Percentiles rank a stretch among this genome's conserved stretches.
Conservation (phyloP, 2,888 invertebrate genomes). For the Erpobdella octoculata region DNA sequence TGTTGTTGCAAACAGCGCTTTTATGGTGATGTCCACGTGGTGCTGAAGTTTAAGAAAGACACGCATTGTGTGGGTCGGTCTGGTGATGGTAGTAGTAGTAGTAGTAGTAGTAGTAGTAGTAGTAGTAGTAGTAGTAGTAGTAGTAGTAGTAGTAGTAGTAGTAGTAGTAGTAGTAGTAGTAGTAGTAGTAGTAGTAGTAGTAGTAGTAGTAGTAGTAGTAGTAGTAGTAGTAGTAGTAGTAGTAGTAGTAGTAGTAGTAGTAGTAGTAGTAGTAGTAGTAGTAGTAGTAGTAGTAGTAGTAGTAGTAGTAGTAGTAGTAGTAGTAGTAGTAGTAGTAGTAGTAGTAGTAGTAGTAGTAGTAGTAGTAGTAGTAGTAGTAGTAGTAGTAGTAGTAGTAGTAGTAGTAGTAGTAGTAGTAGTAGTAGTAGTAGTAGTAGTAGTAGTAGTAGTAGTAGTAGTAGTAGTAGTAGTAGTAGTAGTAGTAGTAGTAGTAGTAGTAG, state of each 20-base stretch:
- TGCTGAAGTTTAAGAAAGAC: no score
- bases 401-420: conserved; percentile 1
- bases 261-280: conserved; percentile 1
- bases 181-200: conserved; percentile 1
- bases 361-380: conserved; percentile 1
- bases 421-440: conserved; percentile 1
- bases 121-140: conserved; percentile 1
- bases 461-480: conserved; percentile 1
- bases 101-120: conserved; percentile 1
- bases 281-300: conserved; percentile 1
- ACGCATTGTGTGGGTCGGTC: no score
- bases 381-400: conserved; percentile 1
- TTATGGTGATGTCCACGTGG: no score
- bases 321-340: conserved; percentile 1
- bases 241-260: conserved; percentile 1
- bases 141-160: conserved; percentile 1
- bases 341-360: conserved; percentile 1
- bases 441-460: conserved; percentile 1
- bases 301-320: conserved; percentile 1
- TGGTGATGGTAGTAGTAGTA: neutral
- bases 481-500: conserved; percentile 1
- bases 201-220: conserved; percentile 1
- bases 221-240: conserved; percentile 1
- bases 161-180: conserved; percentile 1
- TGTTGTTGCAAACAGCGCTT: no score